Base-by-base conservation (phyloP, 37 sponge, comb jelly and placozoan genomes). In the Amphimedon queenslandica region DNA sequence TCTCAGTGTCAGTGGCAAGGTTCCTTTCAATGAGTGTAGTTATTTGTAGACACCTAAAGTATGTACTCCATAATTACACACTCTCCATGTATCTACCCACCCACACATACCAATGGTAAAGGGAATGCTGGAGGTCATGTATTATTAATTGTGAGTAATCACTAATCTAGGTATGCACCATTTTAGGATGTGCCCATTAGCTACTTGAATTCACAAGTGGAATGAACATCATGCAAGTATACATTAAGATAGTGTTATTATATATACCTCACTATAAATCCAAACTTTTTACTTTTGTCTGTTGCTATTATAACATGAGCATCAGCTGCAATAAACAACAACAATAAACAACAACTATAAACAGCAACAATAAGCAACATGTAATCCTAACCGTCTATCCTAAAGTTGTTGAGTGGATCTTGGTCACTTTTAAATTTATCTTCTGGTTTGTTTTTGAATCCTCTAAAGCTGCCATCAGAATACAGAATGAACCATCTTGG, bases 371-470 rank as follows among this genome's bases (percentile, higher is more conserved):
- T n/a, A n/a, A n/a, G n/a, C n/a, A n/a, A n/a, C n/a, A n/a, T n/a
- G n/a, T n/a, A n/a, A n/a, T n/a, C 16, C 81, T 73, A 51, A 95
- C 96, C 72, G 60, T 89, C 84, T 13, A 96, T 77, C 37, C 70
- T 92, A 69, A 96, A 96, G 69, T 96, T 74, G 67, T 96, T 96
- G 31, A 89, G 79, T 24, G 93, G 90, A 1, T 82, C 93, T n/a
- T 27, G 64, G 21, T 38, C 20, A 2, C 65, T 37, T 24, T 79
- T 80, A n/a, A n/a, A n/a, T n/a, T n/a, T n/a, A 1, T 81, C 37
- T 6, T 55, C 21, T 8, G 94, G 98, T 64, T 84, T 86, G 16
- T 40, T 37, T 57, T 94, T 94, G 77, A 78, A 97, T 6, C 99
- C 99, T 0, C 65, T 73, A 57, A 97, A 93, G 5, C 80, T 37